phyloP scores from a whole-genome alignment of 23 tunicate species.

The Ciona savignyi region DNA sequence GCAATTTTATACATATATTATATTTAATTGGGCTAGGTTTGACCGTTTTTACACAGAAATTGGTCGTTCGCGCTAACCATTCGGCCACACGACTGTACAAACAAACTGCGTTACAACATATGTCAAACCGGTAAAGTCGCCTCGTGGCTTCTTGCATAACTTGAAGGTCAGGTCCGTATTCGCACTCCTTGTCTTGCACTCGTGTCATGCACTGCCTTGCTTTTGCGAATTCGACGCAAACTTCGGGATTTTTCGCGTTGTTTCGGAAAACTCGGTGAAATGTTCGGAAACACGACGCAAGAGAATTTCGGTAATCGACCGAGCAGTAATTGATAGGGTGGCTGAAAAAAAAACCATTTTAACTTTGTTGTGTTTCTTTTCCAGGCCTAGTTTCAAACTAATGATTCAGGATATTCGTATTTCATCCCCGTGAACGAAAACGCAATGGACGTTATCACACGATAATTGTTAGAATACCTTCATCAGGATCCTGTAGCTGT shows the following conservation, averaged over 20 bases:
- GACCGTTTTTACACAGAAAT: too few species aligned
- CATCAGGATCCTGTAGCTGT: not conserved
- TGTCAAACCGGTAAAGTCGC: not conserved
- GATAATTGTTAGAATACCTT: too few species aligned
- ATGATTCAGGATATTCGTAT: too few species aligned
- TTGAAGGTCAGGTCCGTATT: not conserved
- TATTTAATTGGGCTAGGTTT: too few species aligned
- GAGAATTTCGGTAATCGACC: not conserved
- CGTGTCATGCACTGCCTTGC: not conserved
- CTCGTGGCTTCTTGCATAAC: not conserved
- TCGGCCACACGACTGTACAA: too few species aligned
- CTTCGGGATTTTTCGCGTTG: not conserved
- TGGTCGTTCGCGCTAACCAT: too few species aligned
- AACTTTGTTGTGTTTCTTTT: not conserved
- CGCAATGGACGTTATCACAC: too few species aligned
- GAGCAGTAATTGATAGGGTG: not conserved
- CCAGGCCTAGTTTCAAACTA: too few species aligned
- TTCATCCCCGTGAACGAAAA: too few species aligned
- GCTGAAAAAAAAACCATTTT: not conserved
- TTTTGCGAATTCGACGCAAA: not conserved
- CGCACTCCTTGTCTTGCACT: not conserved
- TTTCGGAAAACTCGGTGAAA: slow-evolving; percentile 5
- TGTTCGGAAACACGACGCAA: not conserved
- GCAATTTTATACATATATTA: too few species aligned
- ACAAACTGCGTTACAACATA: too few species aligned